Conservation (phyloP, 2,113 vertebrate genomes). For the Amazona vittata region DNA sequence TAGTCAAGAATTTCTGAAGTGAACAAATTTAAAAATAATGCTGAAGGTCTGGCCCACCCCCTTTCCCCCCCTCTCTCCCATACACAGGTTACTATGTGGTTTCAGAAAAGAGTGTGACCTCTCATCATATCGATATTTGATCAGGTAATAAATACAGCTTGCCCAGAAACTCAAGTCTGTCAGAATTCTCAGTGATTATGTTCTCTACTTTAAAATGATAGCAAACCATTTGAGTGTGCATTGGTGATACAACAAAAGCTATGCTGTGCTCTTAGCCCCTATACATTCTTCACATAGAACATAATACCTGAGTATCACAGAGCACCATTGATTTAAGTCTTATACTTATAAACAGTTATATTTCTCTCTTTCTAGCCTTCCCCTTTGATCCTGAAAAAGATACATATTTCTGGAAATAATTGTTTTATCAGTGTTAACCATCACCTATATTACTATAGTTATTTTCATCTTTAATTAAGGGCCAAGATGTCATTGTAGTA, state of each 20-base stretch:
- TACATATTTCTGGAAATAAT: not conserved
- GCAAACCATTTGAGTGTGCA: not conserved
- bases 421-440: not conserved
- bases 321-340: not conserved
- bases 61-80: not conserved
- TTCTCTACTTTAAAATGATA: slow-evolving; percentile 25
- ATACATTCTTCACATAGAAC: not conserved
- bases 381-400: not conserved
- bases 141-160: slow-evolving; percentile 32
- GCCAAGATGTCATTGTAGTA: not conserved
- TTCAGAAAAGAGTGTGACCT: slow-evolving; percentile 59
- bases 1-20: slow-evolving; percentile 12
- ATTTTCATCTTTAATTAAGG: not conserved
- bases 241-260: not conserved
- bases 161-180: slow-evolving; percentile 24
- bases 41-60: not conserved
- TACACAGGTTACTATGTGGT: slow-evolving; percentile 43
- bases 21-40: slow-evolving; percentile 14
- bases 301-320: not conserved
- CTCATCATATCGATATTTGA: slow-evolving; percentile 68
- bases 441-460: not conserved
- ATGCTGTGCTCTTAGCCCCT: not conserved
- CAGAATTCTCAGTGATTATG: slow-evolving; percentile 29
- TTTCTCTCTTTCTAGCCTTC: not conserved
- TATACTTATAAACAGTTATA: not conserved